Percentiles rank a stretch among this genome's conserved stretches.
Evolutionary conservation across 2,888 invertebrate genomes (phyloP).

Genomic region (Colletes collaris): DNA sequence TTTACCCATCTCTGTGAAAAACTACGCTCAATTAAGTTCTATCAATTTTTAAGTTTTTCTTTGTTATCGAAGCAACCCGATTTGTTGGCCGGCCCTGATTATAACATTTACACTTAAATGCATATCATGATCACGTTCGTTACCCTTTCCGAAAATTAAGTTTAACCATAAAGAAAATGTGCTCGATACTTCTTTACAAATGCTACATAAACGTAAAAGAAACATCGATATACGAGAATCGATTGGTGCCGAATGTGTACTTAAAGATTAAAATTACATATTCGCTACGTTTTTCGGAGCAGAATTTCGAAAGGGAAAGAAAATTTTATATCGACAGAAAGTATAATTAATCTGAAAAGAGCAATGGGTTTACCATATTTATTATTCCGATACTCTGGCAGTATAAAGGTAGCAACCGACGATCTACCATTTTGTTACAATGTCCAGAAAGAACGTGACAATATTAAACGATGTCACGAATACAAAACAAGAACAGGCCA

Average conservation of each 20-base stretch:
- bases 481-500: background rate
- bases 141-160: background rate
- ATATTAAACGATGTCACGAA: conserved; percentile 4
- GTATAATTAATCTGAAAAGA: background rate
- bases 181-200: background rate
- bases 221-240: background rate
- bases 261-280: conserved; percentile 1
- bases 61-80: too few relatives aligned
- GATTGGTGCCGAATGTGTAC: conserved; percentile 3
- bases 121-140: conserved; percentile 34
- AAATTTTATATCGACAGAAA: background rate
- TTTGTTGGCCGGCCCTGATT: too few relatives aligned
- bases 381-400: conserved; percentile 58
- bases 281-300: background rate
- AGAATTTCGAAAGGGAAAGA: conserved; percentile 3
- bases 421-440: conserved; percentile 18
- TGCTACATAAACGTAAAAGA: conserved; percentile 5
- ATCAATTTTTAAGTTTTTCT: too few relatives aligned
- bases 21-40: too few relatives aligned
- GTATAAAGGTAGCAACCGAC: conserved; percentile 57
- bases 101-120: conserved; percentile 51
- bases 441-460: conserved; percentile 15
- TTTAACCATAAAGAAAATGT: conserved; percentile 1
- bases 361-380: conserved; percentile 25
- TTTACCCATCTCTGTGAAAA: too few relatives aligned